A percentile compares a stretch with the other conserved stretches of the same genome.
Conservation (phyloP, 2,797 vertebrate species). For the Melanogrammus aeglefinus region DNA sequence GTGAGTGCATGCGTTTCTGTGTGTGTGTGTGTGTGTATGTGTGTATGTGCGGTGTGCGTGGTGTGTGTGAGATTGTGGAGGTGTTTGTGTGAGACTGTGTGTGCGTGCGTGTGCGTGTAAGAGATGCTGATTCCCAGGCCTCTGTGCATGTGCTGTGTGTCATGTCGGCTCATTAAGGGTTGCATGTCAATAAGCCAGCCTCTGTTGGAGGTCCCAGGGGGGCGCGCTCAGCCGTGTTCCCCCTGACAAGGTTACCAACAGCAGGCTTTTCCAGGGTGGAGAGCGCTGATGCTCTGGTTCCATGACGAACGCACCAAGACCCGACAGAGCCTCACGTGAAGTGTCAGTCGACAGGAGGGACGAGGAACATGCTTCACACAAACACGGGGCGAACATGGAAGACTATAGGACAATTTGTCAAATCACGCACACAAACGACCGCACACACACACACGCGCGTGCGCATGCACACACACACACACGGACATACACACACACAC, state of each 20-base stretch:
- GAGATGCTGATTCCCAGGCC: not conserved
- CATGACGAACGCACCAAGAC: not conserved
- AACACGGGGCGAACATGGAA: not conserved
- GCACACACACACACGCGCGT: too few species aligned
- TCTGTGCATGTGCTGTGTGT: not conserved
- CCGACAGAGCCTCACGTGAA: not conserved
- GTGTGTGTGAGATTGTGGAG: not conserved
- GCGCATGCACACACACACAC: too few species aligned
- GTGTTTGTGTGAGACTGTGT: too few species aligned
- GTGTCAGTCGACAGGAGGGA: not conserved
- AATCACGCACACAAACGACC: not conserved
- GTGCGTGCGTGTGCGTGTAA: not conserved
- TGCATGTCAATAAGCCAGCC: not conserved
- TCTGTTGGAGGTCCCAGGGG: not conserved
- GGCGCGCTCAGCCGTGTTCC: not conserved
- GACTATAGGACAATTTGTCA: not conserved
- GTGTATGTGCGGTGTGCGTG: not conserved
- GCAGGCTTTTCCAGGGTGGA: not conserved
- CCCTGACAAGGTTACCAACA: not conserved
- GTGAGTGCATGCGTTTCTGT: too few species aligned
- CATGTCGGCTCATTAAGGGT: not conserved
- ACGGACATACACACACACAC: too few species aligned
- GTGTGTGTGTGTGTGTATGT: not conserved
- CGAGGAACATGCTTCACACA: not conserved
- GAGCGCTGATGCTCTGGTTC: not conserved